These are phyloP conservation scores for Drosophila colorata DNA, from an alignment of 2,888 invertebrate species.

Conservation along the genomic window DNA sequence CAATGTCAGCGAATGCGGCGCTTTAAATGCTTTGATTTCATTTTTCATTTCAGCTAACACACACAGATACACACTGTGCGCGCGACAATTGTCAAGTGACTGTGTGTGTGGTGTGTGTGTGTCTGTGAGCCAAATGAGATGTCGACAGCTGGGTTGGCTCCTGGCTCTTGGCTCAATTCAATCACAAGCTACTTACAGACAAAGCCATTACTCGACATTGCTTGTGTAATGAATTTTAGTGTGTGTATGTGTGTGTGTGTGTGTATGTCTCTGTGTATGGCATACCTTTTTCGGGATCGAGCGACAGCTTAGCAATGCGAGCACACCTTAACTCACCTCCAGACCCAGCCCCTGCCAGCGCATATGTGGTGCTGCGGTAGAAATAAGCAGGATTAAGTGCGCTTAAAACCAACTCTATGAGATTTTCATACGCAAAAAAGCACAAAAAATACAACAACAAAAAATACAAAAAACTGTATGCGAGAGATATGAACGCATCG, in stretches of 20 bases:
- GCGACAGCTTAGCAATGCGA: conserved; percentile 47
- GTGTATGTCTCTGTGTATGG: conserved; percentile 19
- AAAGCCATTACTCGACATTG: conserved; percentile 69
- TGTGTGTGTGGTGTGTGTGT: conserved; percentile 40
- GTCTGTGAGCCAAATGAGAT: conserved; percentile 50
- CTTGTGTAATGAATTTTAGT: conserved; percentile 60
- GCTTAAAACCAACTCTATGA: conserved; percentile 69
- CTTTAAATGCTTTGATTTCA: conserved; percentile 81
- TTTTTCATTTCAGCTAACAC: conserved; percentile 70
- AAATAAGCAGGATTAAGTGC: conserved; percentile 77
- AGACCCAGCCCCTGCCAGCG: neutral
- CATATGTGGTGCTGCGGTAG: conserved; percentile 45
- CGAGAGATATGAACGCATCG: conserved; percentile 21
- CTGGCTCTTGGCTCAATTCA: conserved; percentile 68
- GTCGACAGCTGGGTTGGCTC: conserved; percentile 38
- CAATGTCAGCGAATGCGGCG: conserved; percentile 68
- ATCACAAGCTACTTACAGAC: conserved; percentile 80
- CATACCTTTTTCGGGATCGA: conserved; percentile 39
- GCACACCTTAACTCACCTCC: conserved; percentile 13
- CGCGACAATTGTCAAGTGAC: conserved; percentile 55
- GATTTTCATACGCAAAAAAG: conserved; percentile 48
- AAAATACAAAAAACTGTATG: neutral
- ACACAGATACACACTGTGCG: conserved; percentile 16
- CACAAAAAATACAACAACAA: neutral
- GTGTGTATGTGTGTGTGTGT: conserved; percentile 7